Percentiles rank a stretch among this genome's conserved stretches.
These are phyloP conservation scores for Neodiprion virginianus DNA, from an alignment of 1,140 invertebrate genomes.

Conservation along the genomic window DNA sequence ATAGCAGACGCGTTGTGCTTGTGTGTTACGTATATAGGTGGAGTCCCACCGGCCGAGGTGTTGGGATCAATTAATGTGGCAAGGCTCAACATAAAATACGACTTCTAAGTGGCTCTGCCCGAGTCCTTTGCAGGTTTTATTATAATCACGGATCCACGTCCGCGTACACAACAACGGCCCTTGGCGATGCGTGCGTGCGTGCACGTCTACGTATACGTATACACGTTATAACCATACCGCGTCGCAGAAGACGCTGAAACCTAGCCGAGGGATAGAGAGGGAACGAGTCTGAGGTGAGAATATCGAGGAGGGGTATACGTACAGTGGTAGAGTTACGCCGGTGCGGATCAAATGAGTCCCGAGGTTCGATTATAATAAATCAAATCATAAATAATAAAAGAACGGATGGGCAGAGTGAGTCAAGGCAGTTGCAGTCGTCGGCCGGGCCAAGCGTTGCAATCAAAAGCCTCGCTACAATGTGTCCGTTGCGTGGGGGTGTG, in stretches of 20 bases:
- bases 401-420: background rate
- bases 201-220: too few relatives aligned
- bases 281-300: background rate
- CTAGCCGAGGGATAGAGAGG: background rate
- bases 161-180: too few relatives aligned
- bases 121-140: background rate
- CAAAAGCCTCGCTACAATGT: constrained; percentile 1
- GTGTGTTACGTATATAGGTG: background rate
- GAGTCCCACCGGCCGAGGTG: background rate
- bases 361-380: constrained; percentile 7
- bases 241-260: too few relatives aligned
- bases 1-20: too few relatives aligned
- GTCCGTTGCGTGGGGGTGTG: background rate
- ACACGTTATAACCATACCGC: too few relatives aligned
- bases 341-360: constrained; percentile 6
- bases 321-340: background rate
- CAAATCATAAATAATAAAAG: constrained; percentile 6
- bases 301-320: background rate
- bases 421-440: constrained; percentile 4
- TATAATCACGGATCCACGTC: background rate
- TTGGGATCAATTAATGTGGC: background rate
- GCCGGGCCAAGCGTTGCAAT: background rate
- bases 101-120: background rate
- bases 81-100: background rate
- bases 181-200: too few relatives aligned